These are phyloP conservation scores for Oriolus oriolus DNA, from an alignment of 2,113 vertebrate genomes.

Conservation along the genomic window DNA sequence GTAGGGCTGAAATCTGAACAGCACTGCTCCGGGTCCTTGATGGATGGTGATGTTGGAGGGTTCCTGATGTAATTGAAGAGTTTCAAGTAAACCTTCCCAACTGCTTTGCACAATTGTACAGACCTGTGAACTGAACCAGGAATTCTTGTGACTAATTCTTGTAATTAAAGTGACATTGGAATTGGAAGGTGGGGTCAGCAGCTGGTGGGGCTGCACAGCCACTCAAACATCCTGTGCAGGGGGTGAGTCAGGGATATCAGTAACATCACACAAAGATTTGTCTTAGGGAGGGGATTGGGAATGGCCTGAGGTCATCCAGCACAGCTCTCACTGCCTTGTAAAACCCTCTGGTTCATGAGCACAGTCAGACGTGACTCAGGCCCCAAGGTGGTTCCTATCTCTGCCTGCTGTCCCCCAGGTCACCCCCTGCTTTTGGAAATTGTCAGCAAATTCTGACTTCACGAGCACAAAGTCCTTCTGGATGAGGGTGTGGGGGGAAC, in stretches of 20 bases:
- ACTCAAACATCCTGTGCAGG: not conserved
- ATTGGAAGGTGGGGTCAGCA: not conserved
- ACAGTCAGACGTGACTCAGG: not conserved
- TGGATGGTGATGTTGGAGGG: not conserved
- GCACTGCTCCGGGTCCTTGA: not conserved
- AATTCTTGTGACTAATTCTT: not conserved
- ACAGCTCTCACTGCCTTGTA: not conserved
- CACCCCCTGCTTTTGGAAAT: not conserved
- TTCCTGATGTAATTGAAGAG: not conserved
- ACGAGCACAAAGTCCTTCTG: not conserved
- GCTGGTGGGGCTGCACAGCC: not conserved
- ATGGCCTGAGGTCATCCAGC: not conserved
- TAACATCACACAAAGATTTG: not conserved
- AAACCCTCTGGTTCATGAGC: not conserved
- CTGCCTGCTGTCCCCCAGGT: not conserved
- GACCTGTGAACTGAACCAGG: not conserved
- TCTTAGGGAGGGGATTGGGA: not conserved
- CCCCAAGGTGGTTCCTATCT: not conserved
- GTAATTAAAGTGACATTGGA: not conserved
- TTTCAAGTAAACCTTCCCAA: not conserved
- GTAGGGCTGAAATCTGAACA: not conserved
- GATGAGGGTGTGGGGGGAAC: not conserved
- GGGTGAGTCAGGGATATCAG: not conserved
- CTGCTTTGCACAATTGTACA: not conserved
- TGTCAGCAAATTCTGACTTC: not conserved